Conservation (phyloP, 2,797 vertebrate species). For the Pipistrellus pygmaeus region DNA sequence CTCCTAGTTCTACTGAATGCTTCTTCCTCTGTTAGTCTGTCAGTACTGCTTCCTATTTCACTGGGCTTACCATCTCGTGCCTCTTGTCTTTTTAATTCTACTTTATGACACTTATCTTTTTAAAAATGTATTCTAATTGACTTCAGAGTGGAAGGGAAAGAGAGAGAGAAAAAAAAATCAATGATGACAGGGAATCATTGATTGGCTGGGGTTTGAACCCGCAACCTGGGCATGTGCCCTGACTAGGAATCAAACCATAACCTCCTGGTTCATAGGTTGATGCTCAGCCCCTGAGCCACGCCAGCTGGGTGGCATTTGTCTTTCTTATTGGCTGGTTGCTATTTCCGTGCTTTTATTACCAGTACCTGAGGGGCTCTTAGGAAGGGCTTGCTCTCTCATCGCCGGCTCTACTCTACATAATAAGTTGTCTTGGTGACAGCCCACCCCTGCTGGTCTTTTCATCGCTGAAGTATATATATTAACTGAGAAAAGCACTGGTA, state of each 20-base stretch:
- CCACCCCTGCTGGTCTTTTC: background rate
- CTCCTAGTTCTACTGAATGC: background rate
- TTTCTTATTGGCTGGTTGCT: slow-evolving; percentile 33
- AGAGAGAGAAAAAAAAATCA: too few relatives aligned
- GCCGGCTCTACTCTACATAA: background rate
- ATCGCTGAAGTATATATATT: background rate
- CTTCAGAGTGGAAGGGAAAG: too few relatives aligned
- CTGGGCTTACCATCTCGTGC: background rate
- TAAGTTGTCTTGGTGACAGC: slow-evolving; percentile 1
- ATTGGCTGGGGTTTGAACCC: too few relatives aligned
- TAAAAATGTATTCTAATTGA: background rate
- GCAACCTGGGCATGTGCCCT: too few relatives aligned
- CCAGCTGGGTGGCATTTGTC: background rate
- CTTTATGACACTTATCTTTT: background rate
- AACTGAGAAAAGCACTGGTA: slow-evolving; percentile 10
- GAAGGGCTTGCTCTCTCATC: background rate
- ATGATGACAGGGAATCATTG: too few relatives aligned
- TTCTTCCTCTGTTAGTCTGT: background rate
- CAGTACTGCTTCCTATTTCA: background rate
- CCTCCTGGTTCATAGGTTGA: too few relatives aligned
- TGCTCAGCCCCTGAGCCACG: too few relatives aligned
- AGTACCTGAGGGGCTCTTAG: background rate
- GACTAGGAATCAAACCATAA: too few relatives aligned
- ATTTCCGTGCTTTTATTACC: background rate
- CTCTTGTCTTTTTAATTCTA: slow-evolving; percentile 19